Evolutionary conservation across 2,888 invertebrate species (phyloP), one percentile per base, ranked within the genome.

Genomic region (Palloptera scutellata): DNA sequence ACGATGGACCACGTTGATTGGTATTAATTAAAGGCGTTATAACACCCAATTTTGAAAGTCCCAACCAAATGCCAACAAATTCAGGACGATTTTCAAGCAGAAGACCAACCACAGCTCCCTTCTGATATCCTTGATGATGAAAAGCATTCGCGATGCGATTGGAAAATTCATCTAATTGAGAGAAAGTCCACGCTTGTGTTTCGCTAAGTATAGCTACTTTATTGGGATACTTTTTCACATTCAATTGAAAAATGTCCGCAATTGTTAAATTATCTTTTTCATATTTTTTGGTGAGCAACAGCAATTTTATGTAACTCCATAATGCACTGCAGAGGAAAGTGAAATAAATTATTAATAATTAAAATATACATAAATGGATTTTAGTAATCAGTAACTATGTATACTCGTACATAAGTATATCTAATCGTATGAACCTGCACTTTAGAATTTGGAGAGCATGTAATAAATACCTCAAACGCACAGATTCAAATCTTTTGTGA

Each of bases 31-130:
- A 88, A 0, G 98, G 96, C 0, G 92, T 88, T 45, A 96, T 89
- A 0, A 92, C 89, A 0, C 96, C 95, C 17, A 94, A 85, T 85
- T 98, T 96, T 13, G 95, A 91, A 61, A 96, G 87, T 0, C 98
- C 99, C 64, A 99, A 86, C 98, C 98, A 99, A 48, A 92, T 91
- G 53, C 92, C 92, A 1, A 97, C 92, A 86, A 92, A 95, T 84
- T 98, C 96, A 0, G 96, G 94, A 52, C 94, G 89, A 85, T 97
- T 98, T 83, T 96, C 96, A 87, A 97, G 89, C 83, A 96, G 90
- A 20, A 99, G 86, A 0, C 93, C 96, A 0, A 99, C 92, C 0
- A 92, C 90, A 83, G 98, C 96, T 0, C 96, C 97, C 72, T 92
- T 91, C 75, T 91, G 90, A 73, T 92, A 91, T n/a, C 96, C 96